Evolutionary conservation across 1,140 invertebrate species (phyloP).

Genomic region (Proales similis): DNA sequence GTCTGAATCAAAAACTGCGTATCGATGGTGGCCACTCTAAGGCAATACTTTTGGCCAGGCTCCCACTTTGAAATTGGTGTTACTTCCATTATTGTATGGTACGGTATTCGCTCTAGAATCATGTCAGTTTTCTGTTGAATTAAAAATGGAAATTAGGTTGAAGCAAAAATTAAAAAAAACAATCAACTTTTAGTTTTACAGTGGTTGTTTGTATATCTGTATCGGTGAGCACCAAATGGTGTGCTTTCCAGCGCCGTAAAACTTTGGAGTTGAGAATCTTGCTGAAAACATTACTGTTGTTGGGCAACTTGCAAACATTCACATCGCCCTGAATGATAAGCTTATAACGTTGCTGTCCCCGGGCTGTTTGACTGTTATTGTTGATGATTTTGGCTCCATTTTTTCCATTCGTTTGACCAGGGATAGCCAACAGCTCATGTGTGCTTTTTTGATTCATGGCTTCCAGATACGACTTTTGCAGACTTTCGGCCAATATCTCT

Average conservation of each 20-base stretch:
- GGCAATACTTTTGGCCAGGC: conserved; percentile 69
- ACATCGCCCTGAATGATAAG: conserved; percentile 68
- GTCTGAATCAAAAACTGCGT: conserved; percentile 71
- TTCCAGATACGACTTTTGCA: too few species aligned
- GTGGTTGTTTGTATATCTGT: conserved; percentile 67
- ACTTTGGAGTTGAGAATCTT: conserved; percentile 74
- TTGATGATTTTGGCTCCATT: too few species aligned
- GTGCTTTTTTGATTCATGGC: too few species aligned
- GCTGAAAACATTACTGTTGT: conserved; percentile 68
- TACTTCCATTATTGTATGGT: conserved; percentile 69
- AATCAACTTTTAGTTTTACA: conserved; percentile 53
- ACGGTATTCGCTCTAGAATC: conserved; percentile 64
- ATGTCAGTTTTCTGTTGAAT: conserved; percentile 65
- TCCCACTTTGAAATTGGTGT: conserved; percentile 72
- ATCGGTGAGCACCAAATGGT: conserved; percentile 65
- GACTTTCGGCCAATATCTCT: too few species aligned
- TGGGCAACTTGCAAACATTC: conserved; percentile 69
- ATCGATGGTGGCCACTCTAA: conserved; percentile 68
- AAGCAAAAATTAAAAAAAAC: neutral
- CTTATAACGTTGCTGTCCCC: conserved; percentile 58
- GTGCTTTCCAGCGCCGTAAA: conserved; percentile 69
- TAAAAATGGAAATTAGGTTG: conserved; percentile 55
- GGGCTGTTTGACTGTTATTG: conserved; percentile 12
- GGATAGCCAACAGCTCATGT: too few species aligned
- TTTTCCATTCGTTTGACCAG: too few species aligned